Percentiles rank a stretch among this genome's conserved stretches.
Evolutionary conservation across 64 coral and sea anemone species (phyloP).

Genomic region (Acropora yongei): DNA sequence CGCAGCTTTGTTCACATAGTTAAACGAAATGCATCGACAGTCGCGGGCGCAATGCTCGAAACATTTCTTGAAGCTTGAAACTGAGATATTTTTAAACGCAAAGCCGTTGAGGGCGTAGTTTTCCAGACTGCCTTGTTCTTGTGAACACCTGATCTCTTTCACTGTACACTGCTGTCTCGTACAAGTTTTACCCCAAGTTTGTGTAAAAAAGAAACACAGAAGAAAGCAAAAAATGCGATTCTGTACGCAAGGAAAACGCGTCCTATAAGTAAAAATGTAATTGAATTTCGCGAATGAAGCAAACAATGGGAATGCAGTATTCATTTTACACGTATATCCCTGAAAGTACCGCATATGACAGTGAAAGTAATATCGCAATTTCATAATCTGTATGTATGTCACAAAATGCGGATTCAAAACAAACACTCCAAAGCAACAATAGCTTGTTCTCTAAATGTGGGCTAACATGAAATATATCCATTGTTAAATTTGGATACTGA

Average conservation of each 20-base stretch:
- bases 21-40: slow-evolving; percentile 25
- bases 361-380: too few relatives aligned
- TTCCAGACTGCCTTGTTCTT: not conserved
- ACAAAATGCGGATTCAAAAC: not conserved
- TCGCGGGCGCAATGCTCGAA: slow-evolving; percentile 15
- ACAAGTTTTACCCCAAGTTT: not conserved
- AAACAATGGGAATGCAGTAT: too few relatives aligned
- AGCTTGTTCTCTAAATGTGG: too few relatives aligned
- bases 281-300: too few relatives aligned
- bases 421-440: not conserved
- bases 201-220: not conserved
- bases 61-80: not conserved
- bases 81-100: slow-evolving; percentile 9
- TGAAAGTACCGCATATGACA: too few relatives aligned
- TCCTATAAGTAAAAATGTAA: not conserved
- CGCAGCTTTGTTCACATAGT: not conserved
- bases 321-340: too few relatives aligned
- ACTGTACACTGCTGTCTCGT: not conserved
- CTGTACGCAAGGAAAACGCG: not conserved
- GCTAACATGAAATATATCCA: too few relatives aligned
- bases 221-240: not conserved
- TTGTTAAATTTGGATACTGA: too few relatives aligned
- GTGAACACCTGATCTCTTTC: slow-evolving; percentile 1
- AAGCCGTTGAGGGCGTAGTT: not conserved
- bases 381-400: too few relatives aligned